Base-by-base conservation (phyloP, 2,113 vertebrate genomes). In the Chrysochloris asiatica region DNA sequence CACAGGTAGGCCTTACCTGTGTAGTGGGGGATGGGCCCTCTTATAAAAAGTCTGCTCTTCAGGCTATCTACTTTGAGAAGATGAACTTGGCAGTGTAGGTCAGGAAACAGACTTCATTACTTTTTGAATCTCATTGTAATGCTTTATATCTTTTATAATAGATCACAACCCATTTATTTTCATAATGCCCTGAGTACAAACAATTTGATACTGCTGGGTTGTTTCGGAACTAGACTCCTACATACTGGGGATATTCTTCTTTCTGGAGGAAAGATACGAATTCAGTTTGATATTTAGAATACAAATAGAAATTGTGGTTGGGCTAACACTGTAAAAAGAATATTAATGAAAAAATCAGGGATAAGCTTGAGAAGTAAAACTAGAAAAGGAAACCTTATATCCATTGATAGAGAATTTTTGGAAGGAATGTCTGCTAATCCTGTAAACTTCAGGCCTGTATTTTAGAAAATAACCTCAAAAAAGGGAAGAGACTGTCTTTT, bases 321-420 rank as follows among this genome's bases (percentile, higher is more conserved):
- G n/a, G 47, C 36, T 85, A 43, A 80, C 88, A 72, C 1, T 83
- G 50, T 67, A 69, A 48, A 87, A 92, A 85, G 47, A 79, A 41
- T 79, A 72, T 41, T 79, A 83, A 67, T 69, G 19, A 41, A n/a
- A 67, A 45, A 86, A 12, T 88, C 14, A 19, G 47, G 38, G 12
- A 43, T 88, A 63, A 94, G 10, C 12, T 86, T 81, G 52, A 96
- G 71, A 89, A 61, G 56, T 69, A 85, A 93, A 91, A 76, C 19
- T 85, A 41, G 24, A 78, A 80, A 93, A 89, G 12, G 33, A 94
- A 86, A 65, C 71, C 50, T 26, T 59, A 4, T 22, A 50, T 71
- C 26, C n/a, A n/a, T n/a, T 87, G 69, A 88, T 61, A 33, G 71
- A 78, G 45, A 90, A 81, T 69, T 94, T 93, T 21, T 79, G 90